Base-by-base conservation (phyloP, 1,140 invertebrate genomes). In the Zophobas morio region DNA sequence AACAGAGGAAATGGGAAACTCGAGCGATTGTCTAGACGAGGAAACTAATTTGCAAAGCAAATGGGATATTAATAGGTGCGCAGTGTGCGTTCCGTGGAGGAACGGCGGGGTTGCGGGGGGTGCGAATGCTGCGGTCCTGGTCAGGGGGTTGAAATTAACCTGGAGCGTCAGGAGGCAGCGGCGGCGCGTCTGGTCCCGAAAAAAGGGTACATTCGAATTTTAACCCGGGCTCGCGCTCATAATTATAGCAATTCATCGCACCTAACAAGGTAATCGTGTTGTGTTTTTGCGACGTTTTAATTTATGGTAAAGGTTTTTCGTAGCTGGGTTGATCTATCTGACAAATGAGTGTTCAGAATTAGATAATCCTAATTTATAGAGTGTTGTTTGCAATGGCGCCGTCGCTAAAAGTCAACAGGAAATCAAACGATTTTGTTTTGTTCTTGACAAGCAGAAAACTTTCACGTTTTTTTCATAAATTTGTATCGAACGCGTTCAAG, bases 31-130 rank as follows among this genome's bases (percentile, higher is more conserved):
- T 66, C 60, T 66, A 66, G 60, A 66, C 60, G 20, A 20, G 49
- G 6, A 2, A 3, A 37, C 35, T 60, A 36, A 66, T 66, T 66
- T 66, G 60, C 60, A 66, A 66, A 66, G 39, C 60, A 66, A 66
- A 66, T 66, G 20, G 49, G n/a, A n/a, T 51, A 51, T 51, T 51
- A 51, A 6, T 51, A 51, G 3, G 42, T 46, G 3, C 42, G 3
- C 3, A 46, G 6, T 3, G 20, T 20, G 20, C 20, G 20, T 20
- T 20, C 20, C 20, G 20, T 20, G 20, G 20, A 20, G 20, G 20
- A 20, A 20, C 20, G 20, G 20, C 20, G 20, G 20, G 20, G 20
- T 20, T 20, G 20, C 20, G 20, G 20, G 20, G 20, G 20, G 20
- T 20, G 20, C 20, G 20, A 20, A 20, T 20, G 20, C 20, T 20